Percentiles rank a stretch among this genome's conserved stretches.
These are phyloP conservation scores for Heteromyza rotundicornis DNA, from an alignment of 2,888 invertebrate genomes.

Conservation along the genomic window DNA sequence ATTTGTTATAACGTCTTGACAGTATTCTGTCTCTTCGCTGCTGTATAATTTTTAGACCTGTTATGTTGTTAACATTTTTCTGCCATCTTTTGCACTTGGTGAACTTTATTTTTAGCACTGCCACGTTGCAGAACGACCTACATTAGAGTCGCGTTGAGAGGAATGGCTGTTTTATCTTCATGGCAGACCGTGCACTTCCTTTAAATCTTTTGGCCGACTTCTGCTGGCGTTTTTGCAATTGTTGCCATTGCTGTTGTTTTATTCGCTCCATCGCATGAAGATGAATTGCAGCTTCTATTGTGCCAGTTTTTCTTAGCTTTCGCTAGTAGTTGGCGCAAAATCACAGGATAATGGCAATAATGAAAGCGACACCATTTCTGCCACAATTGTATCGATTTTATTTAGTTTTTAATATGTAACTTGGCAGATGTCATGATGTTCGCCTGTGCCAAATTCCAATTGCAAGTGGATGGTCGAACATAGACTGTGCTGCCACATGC, in stretches of 20 bases:
- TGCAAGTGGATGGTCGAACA: no score
- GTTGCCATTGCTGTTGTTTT: neutral
- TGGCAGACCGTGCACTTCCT: neutral
- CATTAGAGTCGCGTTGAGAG: neutral
- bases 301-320: conserved; percentile 13
- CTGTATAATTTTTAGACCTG: no score
- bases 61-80: no score
- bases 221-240: neutral
- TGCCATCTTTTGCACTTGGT: conserved; percentile 8
- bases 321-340: neutral
- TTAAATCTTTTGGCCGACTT: neutral
- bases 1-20: neutral
- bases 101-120: conserved; percentile 9
- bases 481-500: no score
- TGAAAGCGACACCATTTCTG: conserved; percentile 17
- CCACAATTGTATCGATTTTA: neutral
- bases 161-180: neutral
- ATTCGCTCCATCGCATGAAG: conserved; percentile 9
- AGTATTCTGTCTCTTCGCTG: no score
- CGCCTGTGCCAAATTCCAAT: neutral
- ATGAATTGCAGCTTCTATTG: conserved; percentile 24
- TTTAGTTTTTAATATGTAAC: neutral
- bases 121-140: neutral
- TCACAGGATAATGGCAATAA: conserved; percentile 14
- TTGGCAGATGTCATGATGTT: neutral